Evolutionary conservation across 2,888 invertebrate genomes (phyloP), one percentile per base, ranked within the genome.

Genomic region (Dione vanillae): DNA sequence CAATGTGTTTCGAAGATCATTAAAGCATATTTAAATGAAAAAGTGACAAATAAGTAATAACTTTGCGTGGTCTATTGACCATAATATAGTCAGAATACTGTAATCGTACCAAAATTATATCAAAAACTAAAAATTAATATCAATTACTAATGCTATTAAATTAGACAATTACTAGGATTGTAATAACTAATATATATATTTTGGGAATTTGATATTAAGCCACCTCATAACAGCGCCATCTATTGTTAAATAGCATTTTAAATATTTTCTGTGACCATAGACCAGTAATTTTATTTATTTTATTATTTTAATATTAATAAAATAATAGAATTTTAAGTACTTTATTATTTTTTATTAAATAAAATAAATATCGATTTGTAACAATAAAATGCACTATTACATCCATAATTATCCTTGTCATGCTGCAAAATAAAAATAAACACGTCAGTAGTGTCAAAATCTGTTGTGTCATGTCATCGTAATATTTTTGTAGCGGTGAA

Each of bases 401-500:
- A 54, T 59, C 35, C 3, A 58, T 43, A 27, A 67, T 61, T n/a
- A 59, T 67, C 43, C 43, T 54, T 54, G 68, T 62, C 52, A 62
- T 45, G 62, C 16, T 27, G 51, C 19, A 68, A 45, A 61, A 69
- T 69, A 70, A 82, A 80, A 80, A 80, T 83, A 82, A 83, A 83
- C 83, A 86, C 81, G 80, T 90, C 89, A 89, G 81, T 73, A 54
- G 79, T 90, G 91, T 90, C 91, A 91, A 91, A 92, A 91, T 90
- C 85, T 86, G 88, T 87, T 88, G 92, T 92, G 92, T 92, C 92
- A 92, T 92, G 90, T 91, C 85, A 82, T 83, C 83, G 83, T 87
- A 86, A 82, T 88, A 87, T 87, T 87, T 85, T 87, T 83, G 81
- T 83, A 78, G 65, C 65, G 67, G 65, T 72, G 68, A 76, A 78